Percentiles rank a stretch among this genome's conserved stretches.
Conservation (phyloP, 2,888 invertebrate species). For the Apantesis nais region DNA sequence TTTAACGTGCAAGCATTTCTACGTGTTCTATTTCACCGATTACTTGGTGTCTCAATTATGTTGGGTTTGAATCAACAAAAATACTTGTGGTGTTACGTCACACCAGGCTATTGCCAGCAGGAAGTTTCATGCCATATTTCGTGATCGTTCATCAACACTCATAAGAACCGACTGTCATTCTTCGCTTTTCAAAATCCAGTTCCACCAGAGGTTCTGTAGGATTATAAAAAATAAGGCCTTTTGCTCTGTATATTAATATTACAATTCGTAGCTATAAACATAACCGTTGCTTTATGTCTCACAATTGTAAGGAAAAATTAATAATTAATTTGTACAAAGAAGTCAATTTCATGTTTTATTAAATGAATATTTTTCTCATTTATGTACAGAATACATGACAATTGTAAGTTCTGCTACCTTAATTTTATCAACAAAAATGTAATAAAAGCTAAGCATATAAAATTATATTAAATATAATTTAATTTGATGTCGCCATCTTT, state of each 20-base stretch:
- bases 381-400: neutral
- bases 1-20: too few relatives aligned
- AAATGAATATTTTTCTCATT: neutral
- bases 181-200: neutral
- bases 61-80: too few relatives aligned
- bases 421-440: neutral
- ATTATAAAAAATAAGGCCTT: neutral
- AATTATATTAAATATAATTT: neutral
- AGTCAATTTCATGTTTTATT: neutral
- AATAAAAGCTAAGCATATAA: neutral
- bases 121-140: neutral
- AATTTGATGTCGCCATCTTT: neutral
- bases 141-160: neutral
- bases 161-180: neutral
- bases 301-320: neutral
- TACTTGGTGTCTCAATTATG: too few relatives aligned
- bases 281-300: neutral
- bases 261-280: neutral
- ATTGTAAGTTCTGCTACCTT: neutral
- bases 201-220: too few relatives aligned
- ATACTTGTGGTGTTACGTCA: too few relatives aligned
- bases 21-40: too few relatives aligned
- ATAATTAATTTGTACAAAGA: neutral
- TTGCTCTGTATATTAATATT: neutral
- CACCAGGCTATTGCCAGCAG: neutral